Percentiles rank a stretch among this genome's conserved stretches.
Evolutionary conservation across 2,888 invertebrate species (phyloP).

Genomic region (Neoitamus cyanurus): DNA sequence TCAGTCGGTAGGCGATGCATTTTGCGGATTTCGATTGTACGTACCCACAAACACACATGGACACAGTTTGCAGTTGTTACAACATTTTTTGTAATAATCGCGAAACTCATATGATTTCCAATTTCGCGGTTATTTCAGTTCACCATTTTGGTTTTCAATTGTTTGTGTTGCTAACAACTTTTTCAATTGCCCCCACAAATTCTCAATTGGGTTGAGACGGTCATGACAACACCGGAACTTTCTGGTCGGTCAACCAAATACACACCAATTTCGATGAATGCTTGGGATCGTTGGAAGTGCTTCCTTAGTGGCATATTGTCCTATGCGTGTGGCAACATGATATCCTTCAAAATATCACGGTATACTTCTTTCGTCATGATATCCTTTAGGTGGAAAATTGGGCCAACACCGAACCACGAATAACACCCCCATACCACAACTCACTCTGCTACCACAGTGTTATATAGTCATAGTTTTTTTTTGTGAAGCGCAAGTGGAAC

Average conservation of each 20-base stretch:
- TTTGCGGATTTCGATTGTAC: no score
- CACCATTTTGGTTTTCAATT: not conserved
- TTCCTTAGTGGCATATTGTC: conserved; percentile 52
- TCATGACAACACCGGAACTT: conserved; percentile 49
- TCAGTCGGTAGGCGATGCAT: no score
- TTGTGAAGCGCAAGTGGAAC: not conserved
- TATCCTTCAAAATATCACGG: conserved; percentile 50
- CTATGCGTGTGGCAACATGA: conserved; percentile 51
- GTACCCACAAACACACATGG: no score
- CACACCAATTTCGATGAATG: conserved; percentile 48
- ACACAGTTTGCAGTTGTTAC: no score
- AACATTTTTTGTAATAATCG: no score
- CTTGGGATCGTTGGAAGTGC: conserved; percentile 51
- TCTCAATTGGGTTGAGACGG: conserved; percentile 53
- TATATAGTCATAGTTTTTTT: not conserved
- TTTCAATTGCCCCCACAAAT: conserved; percentile 46
- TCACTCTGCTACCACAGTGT: not conserved
- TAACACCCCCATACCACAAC: no score
- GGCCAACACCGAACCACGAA: conserved; percentile 50
- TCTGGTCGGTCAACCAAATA: conserved; percentile 48
- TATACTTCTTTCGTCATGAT: conserved; percentile 53
- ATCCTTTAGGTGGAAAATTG: conserved; percentile 49
- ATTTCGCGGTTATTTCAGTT: no score
- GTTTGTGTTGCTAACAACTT: not conserved
- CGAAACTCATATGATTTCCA: no score